Evolutionary conservation across 2,113 vertebrate genomes (phyloP).

Genomic region (Semnopithecus entellus): DNA sequence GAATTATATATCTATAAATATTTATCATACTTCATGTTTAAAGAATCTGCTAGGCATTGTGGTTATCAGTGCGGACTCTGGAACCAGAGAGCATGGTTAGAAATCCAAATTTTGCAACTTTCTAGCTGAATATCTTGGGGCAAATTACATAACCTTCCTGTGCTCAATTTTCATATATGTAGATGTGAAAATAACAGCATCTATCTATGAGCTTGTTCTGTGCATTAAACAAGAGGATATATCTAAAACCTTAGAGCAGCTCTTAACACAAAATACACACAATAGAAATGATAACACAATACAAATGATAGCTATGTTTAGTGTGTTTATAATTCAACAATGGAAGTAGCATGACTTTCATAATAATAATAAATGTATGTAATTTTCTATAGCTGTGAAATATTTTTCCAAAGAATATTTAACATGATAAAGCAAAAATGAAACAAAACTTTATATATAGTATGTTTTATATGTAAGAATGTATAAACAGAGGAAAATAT

Average conservation of each 20-base stretch:
- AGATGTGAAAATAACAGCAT: not conserved
- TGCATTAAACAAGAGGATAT: not conserved
- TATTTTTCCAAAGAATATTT: not conserved
- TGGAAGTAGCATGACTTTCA: not conserved
- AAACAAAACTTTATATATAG: not conserved
- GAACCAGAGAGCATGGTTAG: not conserved
- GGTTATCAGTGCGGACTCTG: not conserved
- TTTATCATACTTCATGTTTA: not conserved
- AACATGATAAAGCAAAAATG: not conserved
- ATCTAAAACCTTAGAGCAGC: not conserved
- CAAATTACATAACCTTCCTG: not conserved
- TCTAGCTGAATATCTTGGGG: not conserved
- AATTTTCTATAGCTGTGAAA: not conserved
- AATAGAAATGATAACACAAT: not conserved
- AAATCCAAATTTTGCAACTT: not conserved
- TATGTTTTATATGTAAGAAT: not conserved
- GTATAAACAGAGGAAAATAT: not conserved
- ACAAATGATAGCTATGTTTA: not conserved
- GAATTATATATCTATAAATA: not conserved
- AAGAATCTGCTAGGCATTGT: not conserved
- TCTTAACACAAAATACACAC: not conserved
- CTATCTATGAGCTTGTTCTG: not conserved
- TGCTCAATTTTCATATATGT: not conserved
- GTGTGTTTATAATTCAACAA: not conserved
- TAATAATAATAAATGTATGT: not conserved